Base-by-base conservation (phyloP, 1,140 invertebrate species). In the Fopius arisanus region DNA sequence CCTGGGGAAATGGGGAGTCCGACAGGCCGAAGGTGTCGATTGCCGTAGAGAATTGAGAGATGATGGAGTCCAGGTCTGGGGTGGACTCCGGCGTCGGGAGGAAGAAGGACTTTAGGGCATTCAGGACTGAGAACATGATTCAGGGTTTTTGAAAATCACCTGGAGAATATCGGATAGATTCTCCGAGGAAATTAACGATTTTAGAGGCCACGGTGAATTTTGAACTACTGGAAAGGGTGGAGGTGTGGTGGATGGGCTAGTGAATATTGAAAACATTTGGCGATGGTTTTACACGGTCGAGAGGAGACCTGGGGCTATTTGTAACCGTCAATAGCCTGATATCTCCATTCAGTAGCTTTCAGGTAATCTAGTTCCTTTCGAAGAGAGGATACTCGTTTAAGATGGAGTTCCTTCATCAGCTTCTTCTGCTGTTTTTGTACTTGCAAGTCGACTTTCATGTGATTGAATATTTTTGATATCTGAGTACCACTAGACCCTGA, bases 281-380 rank as follows among this genome's bases (percentile, higher is more conserved):
- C 7, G 12, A 1, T 7, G 33, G 1, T 59, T 62, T 31, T 28
- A 37, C 6, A 67, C 29, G 16, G 59, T 33, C 31, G 21, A 62
- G 69, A 28, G 21, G 67, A 19, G 28, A 9, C 7, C 48, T 63
- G 9, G 3, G 3, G 43, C n/a, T 70, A 74, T 65, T 77, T 70
- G 77, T 79, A 86, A 79, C 82, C 75, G 69, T 88, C 87, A 26
- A 86, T 87, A 72, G 86, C 87, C 69, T 92, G 91, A 88, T 92
- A 93, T 82, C 91, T 90, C 92, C 92, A 93, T 78, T 92, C 92
- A 4, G 92, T 93, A 12, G 88, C 86, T 82, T 92, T 92, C 12
- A 93, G 84, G 78, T 91, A 92, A 66, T 91, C 91, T 37, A 93
- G 82, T 84, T 92, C 91, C 80, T 92, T 93, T 75, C 91, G 86